Evolutionary conservation across 2,888 invertebrate genomes (phyloP), one percentile per base, ranked within the genome.

Genomic region (Selenia dentaria): DNA sequence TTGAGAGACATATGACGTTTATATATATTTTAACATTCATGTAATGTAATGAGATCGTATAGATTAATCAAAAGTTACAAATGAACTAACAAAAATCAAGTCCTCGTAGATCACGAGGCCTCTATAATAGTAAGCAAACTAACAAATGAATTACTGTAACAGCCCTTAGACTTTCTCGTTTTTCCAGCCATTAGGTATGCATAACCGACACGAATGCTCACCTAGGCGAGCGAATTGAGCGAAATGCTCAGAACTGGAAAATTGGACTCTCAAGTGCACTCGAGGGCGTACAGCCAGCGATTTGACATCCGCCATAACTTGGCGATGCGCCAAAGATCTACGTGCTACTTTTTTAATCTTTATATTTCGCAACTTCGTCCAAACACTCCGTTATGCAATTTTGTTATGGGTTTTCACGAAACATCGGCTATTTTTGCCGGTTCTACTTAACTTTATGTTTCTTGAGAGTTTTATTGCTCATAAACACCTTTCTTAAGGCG

Each of bases 291-390:
- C 50, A 40, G 54, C 53, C 40, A 45, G 38, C 56, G 51, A 58
- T 60, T 58, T 54, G 54, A 59, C 64, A 64, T 62, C 62, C 26
- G 37, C 54, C 51, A 56, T 53, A 14, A 51, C 53, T 64, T 72
- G 77, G 74, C 51, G 45, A 25, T 35, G 48, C 62, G 72, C 77
- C 76, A 75, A 62, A 54, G 45, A 62, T 62, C 43, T 28, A 49
- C 54, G 47, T 37, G 43, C 52, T 57, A n/a, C n/a, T n/a, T 57
- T 47, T 39, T 37, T 40, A 12, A 22, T 37, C 11, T 37, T 44
- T 27, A 51, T 43, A 34, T 44, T 45, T 31, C 18, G 38, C 42
- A 45, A 49, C 45, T 51, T 41, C 41, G 44, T 43, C 43, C 34
- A 31, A 52, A 50, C 57, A 54, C 55, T 52, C 36, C 45, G 52